Percentiles rank a stretch among this genome's conserved stretches.
phyloP scores from a whole-genome alignment of 23 tunicate genomes.

The Ascidia mentula region DNA sequence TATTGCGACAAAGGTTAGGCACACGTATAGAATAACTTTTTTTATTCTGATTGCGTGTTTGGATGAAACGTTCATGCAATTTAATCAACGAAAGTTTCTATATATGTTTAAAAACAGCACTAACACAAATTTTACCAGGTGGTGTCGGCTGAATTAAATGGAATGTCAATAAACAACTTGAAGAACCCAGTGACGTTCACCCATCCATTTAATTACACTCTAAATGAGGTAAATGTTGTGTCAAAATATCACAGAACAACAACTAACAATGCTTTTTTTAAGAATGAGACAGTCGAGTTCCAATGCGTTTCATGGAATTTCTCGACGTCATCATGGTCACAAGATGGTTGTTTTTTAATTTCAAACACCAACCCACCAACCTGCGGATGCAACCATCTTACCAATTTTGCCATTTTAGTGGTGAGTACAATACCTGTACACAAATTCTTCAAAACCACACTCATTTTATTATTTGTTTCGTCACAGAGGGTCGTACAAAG shows the following conservation, averaged over 20 bases:
- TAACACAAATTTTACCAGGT: not conserved
- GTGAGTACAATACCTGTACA: not conserved
- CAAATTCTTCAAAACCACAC: not conserved
- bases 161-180: not conserved
- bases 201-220: not conserved
- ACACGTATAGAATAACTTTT: not conserved
- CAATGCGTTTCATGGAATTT: not conserved
- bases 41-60: not conserved
- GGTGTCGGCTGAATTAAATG: not conserved
- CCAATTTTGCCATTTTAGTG: not conserved
- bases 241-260: not conserved
- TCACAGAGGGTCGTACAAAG: not conserved
- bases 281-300: not conserved
- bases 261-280: not conserved
- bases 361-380: not conserved
- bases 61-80: not conserved
- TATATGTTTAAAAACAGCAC: not conserved
- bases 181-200: not conserved
- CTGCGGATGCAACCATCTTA: conserved; percentile 8
- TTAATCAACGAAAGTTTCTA: not conserved
- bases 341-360: not conserved
- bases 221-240: not conserved
- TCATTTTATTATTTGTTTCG: not conserved
- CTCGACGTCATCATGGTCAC: not conserved
- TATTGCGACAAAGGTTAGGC: not conserved